phyloP scores from a whole-genome alignment of 2,888 invertebrate genomes.

The Therioaphis trifolii region DNA sequence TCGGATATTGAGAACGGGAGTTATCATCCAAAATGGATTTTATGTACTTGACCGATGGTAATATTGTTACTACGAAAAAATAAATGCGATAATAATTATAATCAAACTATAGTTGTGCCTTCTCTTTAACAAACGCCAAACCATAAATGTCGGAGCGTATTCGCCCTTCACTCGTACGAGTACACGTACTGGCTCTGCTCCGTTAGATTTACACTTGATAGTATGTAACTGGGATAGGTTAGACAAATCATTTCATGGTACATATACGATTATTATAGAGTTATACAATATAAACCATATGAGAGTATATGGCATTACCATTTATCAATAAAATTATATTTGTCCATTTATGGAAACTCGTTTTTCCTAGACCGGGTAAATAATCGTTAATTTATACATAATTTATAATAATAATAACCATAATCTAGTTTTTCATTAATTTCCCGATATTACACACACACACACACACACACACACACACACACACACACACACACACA shows the following conservation, averaged over 20 bases:
- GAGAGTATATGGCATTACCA: conserved; percentile 26
- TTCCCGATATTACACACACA: background rate
- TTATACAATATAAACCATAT: conserved; percentile 42
- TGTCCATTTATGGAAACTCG: conserved; percentile 42
- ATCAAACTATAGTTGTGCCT: conserved; percentile 3
- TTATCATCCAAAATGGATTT: too few species aligned
- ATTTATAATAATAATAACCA: background rate
- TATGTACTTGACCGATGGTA: too few species aligned
- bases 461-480: too few species aligned
- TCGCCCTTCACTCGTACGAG: conserved; percentile 44
- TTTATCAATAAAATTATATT: conserved; percentile 50
- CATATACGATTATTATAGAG: conserved; percentile 8
- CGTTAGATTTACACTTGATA: conserved; percentile 7
- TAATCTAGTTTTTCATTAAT: conserved; percentile 19
- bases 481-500: too few species aligned
- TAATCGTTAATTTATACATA: conserved; percentile 32
- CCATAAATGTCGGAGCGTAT: background rate
- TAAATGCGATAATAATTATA: background rate
- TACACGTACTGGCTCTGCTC: background rate
- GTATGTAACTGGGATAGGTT: conserved; percentile 43
- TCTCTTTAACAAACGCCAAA: background rate
- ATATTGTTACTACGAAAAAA: conserved; percentile 1
- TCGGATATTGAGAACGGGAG: too few species aligned
- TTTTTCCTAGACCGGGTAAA: conserved; percentile 28
- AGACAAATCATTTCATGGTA: conserved; percentile 47